Percentiles rank a stretch among this genome's conserved stretches.
Evolutionary conservation across 2,888 invertebrate genomes (phyloP).

Genomic region (Argyresthia goedartella): DNA sequence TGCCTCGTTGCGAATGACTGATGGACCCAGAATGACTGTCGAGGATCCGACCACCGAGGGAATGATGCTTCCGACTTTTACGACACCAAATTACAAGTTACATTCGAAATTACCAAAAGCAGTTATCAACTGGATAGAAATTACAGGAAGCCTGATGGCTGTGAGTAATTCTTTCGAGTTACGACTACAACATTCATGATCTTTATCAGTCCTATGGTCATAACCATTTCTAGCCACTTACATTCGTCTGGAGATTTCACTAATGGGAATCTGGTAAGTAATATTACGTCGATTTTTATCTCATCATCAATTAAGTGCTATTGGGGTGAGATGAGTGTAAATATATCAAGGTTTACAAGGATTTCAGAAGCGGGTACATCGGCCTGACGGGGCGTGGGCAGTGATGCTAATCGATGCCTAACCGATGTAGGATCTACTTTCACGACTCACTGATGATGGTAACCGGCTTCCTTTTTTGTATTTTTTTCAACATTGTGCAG

Average conservation of each 20-base stretch:
- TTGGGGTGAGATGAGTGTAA: slow-evolving; percentile 25
- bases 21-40: slow-evolving; percentile 59
- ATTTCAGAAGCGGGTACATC: slow-evolving; percentile 39
- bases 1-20: slow-evolving; percentile 60
- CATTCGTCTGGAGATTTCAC: too few species aligned
- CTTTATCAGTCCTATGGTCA: too few species aligned
- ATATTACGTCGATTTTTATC: slow-evolving; percentile 3
- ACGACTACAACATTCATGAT: neutral
- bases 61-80: slow-evolving; percentile 41
- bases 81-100: slow-evolving; percentile 26
- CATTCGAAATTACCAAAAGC: slow-evolving; percentile 1
- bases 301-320: slow-evolving; percentile 3
- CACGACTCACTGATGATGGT: slow-evolving; percentile 38
- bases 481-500: neutral
- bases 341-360: slow-evolving; percentile 49
- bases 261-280: neutral
- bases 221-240: too few species aligned
- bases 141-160: neutral
- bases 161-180: neutral
- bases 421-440: slow-evolving; percentile 33
- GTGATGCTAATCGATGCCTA: slow-evolving; percentile 51
- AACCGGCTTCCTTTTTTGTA: neutral
- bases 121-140: neutral
- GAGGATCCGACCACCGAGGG: slow-evolving; percentile 24
- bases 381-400: slow-evolving; percentile 54